Percentiles rank a stretch among this genome's conserved stretches.
These are phyloP conservation scores for Sturnira hondurensis DNA, from an alignment of 2,113 vertebrate genomes.

Conservation along the genomic window DNA sequence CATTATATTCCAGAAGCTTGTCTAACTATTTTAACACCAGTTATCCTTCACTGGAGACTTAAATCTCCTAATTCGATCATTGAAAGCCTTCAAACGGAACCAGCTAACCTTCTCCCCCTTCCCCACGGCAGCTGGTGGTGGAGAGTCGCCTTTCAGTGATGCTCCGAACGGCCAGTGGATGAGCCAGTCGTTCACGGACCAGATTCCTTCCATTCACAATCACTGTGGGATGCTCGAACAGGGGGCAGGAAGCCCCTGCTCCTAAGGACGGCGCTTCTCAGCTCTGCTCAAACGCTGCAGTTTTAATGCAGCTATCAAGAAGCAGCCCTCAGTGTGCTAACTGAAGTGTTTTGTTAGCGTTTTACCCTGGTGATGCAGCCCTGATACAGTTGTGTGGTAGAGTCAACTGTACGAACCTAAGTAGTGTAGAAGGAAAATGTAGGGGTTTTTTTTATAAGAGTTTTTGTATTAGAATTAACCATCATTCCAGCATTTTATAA, in stretches of 20 bases:
- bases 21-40: background rate
- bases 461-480: conserved; percentile 82
- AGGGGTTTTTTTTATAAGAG: conserved; percentile 76
- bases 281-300: conserved; percentile 74
- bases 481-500: conserved; percentile 79
- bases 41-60: background rate
- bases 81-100: background rate
- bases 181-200: conserved; percentile 87
- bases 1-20: background rate
- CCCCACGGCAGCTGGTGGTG: conserved; percentile 68
- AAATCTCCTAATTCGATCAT: background rate
- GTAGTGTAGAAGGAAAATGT: conserved; percentile 71
- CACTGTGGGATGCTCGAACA: conserved; percentile 50
- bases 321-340: conserved; percentile 77
- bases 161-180: conserved; percentile 91
- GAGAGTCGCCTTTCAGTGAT: conserved; percentile 68
- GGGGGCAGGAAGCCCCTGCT: conserved; percentile 63
- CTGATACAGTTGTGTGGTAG: conserved; percentile 72
- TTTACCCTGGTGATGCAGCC: conserved; percentile 75
- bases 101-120: background rate
- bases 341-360: conserved; percentile 78
- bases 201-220: conserved; percentile 80
- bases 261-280: conserved; percentile 49
- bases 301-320: conserved; percentile 81
- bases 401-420: conserved; percentile 70